phyloP scores from a whole-genome alignment of 2,797 vertebrate species.

The Gymnoscopelus braueri region DNA sequence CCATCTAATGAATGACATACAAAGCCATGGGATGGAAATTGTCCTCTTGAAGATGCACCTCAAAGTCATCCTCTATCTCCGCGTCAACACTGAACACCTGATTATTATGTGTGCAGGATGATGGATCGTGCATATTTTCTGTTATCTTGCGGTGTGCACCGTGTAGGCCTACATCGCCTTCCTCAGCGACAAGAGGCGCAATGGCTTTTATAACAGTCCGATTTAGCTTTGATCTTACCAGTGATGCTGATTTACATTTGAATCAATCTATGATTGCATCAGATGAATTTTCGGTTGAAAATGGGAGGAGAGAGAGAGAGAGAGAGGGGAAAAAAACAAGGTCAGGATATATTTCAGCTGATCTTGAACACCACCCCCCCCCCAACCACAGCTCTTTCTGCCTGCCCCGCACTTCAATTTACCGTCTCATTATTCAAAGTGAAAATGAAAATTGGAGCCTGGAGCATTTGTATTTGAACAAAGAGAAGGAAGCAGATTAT shows the following conservation, averaged over 20 bases:
- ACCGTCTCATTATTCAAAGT: conserved; percentile 80
- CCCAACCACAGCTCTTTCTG: neutral
- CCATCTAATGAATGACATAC: conserved; percentile 43
- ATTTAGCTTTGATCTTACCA: conserved; percentile 71
- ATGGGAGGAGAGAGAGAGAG: conserved; percentile 20
- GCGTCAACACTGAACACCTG: conserved; percentile 42
- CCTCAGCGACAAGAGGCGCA: conserved; percentile 55
- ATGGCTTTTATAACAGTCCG: conserved; percentile 63
- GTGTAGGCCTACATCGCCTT: conserved; percentile 51
- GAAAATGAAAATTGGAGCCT: conserved; percentile 80
- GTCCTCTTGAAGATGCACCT: conserved; percentile 41
- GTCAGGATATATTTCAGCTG: conserved; percentile 71
- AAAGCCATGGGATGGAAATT: conserved; percentile 45
- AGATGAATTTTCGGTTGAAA: conserved; percentile 53
- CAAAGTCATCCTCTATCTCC: conserved; percentile 41
- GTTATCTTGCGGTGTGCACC: conserved; percentile 60
- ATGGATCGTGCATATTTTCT: conserved; percentile 56
- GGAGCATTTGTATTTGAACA: conserved; percentile 84
- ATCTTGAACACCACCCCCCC: conserved; percentile 68
- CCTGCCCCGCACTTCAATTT: conserved; percentile 73
- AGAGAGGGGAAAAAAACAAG: conserved; percentile 52
- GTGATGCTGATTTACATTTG: conserved; percentile 73
- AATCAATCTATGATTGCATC: conserved; percentile 74
- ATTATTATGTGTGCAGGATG: conserved; percentile 68
- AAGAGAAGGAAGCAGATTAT: conserved; percentile 82